Conservation (phyloP, 2,888 invertebrate genomes). For the Ethmia dodecea region DNA sequence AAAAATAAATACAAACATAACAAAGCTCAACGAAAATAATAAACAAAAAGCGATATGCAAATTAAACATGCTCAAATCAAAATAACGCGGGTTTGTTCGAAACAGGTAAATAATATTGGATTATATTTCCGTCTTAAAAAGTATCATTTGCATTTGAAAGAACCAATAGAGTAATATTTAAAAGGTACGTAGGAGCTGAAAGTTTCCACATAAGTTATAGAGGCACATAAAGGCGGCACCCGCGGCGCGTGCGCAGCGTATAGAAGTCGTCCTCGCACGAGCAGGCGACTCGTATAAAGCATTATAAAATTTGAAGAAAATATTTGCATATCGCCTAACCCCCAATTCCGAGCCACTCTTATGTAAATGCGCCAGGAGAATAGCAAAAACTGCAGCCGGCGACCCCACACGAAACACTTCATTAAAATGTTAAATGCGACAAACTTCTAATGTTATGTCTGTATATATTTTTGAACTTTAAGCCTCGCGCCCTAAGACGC, state of each 20-base stretch:
- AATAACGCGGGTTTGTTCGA: conserved; percentile 26
- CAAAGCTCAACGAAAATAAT: conserved; percentile 50
- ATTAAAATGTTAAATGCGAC: conserved; percentile 63
- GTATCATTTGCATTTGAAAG: conserved; percentile 66
- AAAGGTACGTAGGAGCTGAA: conserved; percentile 44
- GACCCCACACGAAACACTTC: conserved; percentile 57
- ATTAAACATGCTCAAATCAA: conserved; percentile 43
- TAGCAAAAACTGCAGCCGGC: conserved; percentile 64
- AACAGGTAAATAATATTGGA: conserved; percentile 39
- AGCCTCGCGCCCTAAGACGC: conserved; percentile 39
- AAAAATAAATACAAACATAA: conserved; percentile 77
- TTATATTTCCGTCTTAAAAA: conserved; percentile 33
- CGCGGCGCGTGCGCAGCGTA: conserved; percentile 47
- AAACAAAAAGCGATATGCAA: conserved; percentile 69
- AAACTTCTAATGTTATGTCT: conserved; percentile 66
- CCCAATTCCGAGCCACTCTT: conserved; percentile 60
- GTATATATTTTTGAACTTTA: conserved; percentile 66
- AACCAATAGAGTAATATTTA: no score
- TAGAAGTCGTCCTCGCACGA: conserved; percentile 34
- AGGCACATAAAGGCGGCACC: conserved; percentile 43
- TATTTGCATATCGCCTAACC: conserved; percentile 77
- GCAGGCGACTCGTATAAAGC: conserved; percentile 35
- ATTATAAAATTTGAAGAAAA: conserved; percentile 63
- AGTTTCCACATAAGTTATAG: conserved; percentile 55
- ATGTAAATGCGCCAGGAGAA: conserved; percentile 64